These are phyloP conservation scores for Aphidius gifuensis DNA, from an alignment of 1,140 invertebrate species.

Conservation along the genomic window DNA sequence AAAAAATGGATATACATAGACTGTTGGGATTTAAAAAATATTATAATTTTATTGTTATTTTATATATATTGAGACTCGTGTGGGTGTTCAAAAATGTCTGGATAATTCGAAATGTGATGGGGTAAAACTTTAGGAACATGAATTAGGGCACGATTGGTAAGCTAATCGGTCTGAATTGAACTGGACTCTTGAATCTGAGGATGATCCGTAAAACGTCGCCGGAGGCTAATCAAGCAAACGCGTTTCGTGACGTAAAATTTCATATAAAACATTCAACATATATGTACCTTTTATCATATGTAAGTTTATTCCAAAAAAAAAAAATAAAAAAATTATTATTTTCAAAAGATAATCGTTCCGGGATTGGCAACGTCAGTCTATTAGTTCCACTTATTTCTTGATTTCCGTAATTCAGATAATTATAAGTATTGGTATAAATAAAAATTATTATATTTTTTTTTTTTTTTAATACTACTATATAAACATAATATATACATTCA, in stretches of 20 bases:
- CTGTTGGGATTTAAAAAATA: no score
- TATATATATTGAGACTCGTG: no score
- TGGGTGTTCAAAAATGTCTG: no score
- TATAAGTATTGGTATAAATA: slow-evolving; percentile 15
- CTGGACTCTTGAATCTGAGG: background rate
- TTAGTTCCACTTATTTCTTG: slow-evolving; percentile 19
- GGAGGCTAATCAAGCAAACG: background rate
- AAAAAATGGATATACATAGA: background rate
- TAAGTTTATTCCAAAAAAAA: no score
- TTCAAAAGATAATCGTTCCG: slow-evolving; percentile 14
- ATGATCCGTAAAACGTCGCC: slow-evolving; percentile 14
- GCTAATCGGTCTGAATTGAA: background rate
- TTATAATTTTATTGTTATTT: no score
- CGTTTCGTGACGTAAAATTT: slow-evolving; percentile 9
- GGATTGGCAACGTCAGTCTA: slow-evolving; percentile 13
- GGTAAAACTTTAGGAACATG: no score
- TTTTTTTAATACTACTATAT: background rate
- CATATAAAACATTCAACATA: background rate
- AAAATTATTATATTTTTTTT: slow-evolving; percentile 5
- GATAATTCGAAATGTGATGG: no score
- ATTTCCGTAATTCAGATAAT: slow-evolving; percentile 19
- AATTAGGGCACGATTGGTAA: background rate
- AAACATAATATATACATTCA: no score
- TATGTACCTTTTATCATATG: no score
- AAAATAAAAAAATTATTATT: background rate